Conservation (phyloP, 2,797 vertebrate genomes). For the Dicrostonyx torquatus region DNA sequence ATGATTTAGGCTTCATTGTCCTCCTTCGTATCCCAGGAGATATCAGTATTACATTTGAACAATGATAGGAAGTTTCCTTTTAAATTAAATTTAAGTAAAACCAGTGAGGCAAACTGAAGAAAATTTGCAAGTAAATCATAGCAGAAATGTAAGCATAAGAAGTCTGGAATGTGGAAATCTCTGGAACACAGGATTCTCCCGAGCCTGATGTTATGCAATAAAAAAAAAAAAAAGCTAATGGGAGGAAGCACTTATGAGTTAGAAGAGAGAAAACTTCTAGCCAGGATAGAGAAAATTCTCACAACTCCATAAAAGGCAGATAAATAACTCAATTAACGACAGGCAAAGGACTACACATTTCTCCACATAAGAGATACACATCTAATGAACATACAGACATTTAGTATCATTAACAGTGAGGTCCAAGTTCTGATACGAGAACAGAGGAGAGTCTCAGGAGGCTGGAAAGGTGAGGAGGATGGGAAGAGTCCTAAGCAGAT, state of each 20-base stretch:
- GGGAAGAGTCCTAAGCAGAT: background rate
- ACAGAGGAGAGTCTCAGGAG: background rate
- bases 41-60: background rate
- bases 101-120: background rate
- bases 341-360: background rate
- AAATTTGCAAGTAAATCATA: background rate
- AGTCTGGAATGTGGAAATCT: background rate
- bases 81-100: constrained; percentile 25
- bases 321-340: constrained; percentile 31
- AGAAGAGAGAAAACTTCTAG: background rate
- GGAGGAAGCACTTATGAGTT: constrained; percentile 48
- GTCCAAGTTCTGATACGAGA: background rate
- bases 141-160: background rate
- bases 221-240: background rate
- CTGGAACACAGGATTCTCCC: background rate
- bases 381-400: background rate
- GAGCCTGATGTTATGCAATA: constrained; percentile 6
- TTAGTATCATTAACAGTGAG: background rate
- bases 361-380: background rate
- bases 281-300: background rate
- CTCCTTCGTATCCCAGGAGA: background rate
- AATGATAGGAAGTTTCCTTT: background rate
- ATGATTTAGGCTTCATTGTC: background rate
- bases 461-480: background rate
- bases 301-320: background rate